phyloP scores from a whole-genome alignment of 2,797 vertebrate genomes.

The Prunella strophiata region DNA sequence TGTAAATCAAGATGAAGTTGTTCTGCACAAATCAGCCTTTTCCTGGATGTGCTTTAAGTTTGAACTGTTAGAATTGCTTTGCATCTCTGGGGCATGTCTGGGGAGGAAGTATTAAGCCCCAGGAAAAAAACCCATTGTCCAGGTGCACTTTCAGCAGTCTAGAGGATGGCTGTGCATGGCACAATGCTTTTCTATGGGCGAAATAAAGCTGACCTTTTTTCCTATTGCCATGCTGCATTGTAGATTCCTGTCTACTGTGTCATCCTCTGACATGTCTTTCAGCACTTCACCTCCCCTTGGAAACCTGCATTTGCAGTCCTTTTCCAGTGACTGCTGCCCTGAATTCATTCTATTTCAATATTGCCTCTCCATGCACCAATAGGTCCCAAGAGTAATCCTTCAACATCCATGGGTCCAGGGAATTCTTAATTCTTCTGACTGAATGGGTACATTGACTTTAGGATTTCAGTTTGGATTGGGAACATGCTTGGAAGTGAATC shows the following conservation, averaged over 20 bases:
- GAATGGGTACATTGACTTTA: not conserved
- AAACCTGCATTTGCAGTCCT: not conserved
- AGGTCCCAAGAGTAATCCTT: not conserved
- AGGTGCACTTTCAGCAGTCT: not conserved
- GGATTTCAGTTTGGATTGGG: not conserved
- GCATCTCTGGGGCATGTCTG: not conserved
- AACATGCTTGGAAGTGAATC: not conserved
- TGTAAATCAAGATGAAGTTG: not conserved
- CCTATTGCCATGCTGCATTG: not conserved
- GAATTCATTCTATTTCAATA: not conserved
- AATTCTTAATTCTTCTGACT: not conserved
- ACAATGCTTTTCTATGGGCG: not conserved
- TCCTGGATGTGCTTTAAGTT: not conserved
- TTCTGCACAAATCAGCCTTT: not conserved
- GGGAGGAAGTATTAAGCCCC: not conserved
- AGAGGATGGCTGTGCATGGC: not conserved
- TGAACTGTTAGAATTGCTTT: not conserved
- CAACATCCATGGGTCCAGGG: not conserved
- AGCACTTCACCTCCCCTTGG: not conserved
- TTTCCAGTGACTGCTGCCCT: not conserved
- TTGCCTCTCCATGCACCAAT: not conserved
- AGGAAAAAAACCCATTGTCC: not conserved
- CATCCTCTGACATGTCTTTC: not conserved
- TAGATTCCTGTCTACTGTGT: not conserved
- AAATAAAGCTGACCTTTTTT: not conserved